Percentiles rank a stretch among this genome's conserved stretches.
These are phyloP conservation scores for Rhynchotus rufescens DNA, from an alignment of 2,797 vertebrate genomes.

Conservation along the genomic window DNA sequence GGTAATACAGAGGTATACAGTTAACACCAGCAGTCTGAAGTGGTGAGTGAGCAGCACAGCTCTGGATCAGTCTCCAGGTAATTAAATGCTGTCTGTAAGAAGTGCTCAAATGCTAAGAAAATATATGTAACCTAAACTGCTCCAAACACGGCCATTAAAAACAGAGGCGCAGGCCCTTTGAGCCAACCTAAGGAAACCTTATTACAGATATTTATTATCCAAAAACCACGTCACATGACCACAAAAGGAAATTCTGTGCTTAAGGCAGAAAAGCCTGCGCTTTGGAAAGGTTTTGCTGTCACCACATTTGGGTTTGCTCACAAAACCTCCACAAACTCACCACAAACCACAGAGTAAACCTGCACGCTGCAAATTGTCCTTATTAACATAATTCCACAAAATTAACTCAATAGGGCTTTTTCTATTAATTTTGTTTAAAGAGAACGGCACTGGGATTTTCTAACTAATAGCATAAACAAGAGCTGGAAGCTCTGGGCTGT, in stretches of 20 bases:
- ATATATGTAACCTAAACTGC: slow-evolving; percentile 41
- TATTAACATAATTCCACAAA: slow-evolving; percentile 77
- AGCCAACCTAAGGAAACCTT: slow-evolving; percentile 73
- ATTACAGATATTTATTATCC: slow-evolving; percentile 76
- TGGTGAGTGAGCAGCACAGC: slow-evolving; percentile 12
- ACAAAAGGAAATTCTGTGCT: slow-evolving; percentile 81
- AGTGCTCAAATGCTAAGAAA: slow-evolving; percentile 55
- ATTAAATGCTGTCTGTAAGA: slow-evolving; percentile 18
- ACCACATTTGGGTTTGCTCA: slow-evolving; percentile 75
- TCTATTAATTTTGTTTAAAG: slow-evolving; percentile 56
- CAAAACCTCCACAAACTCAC: slow-evolving; percentile 78
- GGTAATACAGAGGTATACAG: not conserved
- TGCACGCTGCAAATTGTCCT: slow-evolving; percentile 62
- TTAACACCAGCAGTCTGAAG: not conserved
- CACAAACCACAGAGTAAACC: slow-evolving; percentile 81
- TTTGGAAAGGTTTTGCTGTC: slow-evolving; percentile 72
- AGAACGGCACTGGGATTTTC: slow-evolving; percentile 66
- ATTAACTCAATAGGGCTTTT: slow-evolving; percentile 61
- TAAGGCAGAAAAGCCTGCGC: slow-evolving; percentile 63
- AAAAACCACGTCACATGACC: slow-evolving; percentile 69
- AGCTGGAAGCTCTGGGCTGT: slow-evolving; percentile 53
- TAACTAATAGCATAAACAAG: slow-evolving; percentile 65
- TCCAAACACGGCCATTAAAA: slow-evolving; percentile 57
- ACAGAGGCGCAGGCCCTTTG: slow-evolving; percentile 26
- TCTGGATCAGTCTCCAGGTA: not conserved